Percentiles rank a stretch among this genome's conserved stretches.
phyloP scores from a whole-genome alignment of 2,888 invertebrate species.

The Leptarthrus brevirostris region DNA sequence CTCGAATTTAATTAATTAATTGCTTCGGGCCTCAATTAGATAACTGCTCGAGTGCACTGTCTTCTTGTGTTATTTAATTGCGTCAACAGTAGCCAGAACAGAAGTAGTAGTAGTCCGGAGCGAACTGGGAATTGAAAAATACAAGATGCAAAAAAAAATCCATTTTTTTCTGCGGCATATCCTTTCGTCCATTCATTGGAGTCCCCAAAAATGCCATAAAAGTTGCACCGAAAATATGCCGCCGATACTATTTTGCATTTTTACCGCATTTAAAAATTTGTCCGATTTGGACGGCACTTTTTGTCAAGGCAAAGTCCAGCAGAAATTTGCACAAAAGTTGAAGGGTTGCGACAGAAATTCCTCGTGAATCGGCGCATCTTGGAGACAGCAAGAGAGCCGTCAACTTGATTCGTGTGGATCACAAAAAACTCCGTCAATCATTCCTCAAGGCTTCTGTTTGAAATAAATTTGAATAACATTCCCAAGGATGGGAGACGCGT shows the following conservation, averaged over 20 bases:
- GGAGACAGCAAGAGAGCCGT: constrained; percentile 20
- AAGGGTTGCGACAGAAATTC: constrained; percentile 35
- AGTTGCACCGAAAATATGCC: constrained; percentile 41
- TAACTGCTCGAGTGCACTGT: constrained; percentile 24
- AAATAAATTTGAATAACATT: constrained; percentile 50
- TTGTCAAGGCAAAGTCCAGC: constrained; percentile 34
- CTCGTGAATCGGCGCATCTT: neutral
- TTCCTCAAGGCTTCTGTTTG: constrained; percentile 48
- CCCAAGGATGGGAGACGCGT: constrained; percentile 38
- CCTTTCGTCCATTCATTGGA: neutral
- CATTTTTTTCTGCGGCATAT: neutral
- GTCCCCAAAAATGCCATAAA: constrained; percentile 21
- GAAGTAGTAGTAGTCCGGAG: too few species aligned
- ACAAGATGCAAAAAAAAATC: neutral
- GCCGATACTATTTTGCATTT: constrained; percentile 41
- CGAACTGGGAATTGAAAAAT: too few species aligned
- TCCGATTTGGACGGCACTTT: constrained; percentile 48
- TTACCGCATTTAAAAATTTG: constrained; percentile 50
- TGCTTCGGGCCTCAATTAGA: constrained; percentile 43
- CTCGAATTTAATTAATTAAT: constrained; percentile 49
- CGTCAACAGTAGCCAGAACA: neutral
- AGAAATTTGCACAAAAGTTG: constrained; percentile 41
- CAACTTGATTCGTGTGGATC: constrained; percentile 43
- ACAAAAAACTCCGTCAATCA: constrained; percentile 54
- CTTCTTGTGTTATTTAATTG: neutral